Evolutionary conservation across 2,113 vertebrate species (phyloP).

Genomic region (Dasyornis broadbenti): DNA sequence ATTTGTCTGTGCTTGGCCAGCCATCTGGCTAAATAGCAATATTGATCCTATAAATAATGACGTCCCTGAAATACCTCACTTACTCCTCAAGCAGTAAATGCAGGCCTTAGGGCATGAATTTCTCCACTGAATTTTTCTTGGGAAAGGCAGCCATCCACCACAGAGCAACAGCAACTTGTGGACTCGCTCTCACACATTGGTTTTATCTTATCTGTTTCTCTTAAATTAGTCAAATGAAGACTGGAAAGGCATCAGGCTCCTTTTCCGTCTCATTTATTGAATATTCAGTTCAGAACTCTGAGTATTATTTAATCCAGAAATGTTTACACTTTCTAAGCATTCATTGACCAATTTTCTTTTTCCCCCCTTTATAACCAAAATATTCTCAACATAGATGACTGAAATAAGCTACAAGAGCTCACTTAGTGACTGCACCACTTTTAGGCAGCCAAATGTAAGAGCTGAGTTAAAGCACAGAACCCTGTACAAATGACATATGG

Average conservation of each 20-base stretch:
- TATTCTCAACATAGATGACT: neutral
- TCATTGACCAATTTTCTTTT: neutral
- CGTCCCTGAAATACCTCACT: neutral
- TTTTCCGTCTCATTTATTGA: neutral
- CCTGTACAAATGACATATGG: neutral
- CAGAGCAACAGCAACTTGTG: neutral
- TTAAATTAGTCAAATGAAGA: neutral
- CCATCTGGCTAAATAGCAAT: neutral
- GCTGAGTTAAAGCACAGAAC: neutral
- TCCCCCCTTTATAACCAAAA: neutral
- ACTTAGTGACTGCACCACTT: neutral
- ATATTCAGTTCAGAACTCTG: neutral
- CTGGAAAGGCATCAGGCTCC: neutral
- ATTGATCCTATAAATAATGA: slow-evolving; percentile 11
- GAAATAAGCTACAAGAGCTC: neutral
- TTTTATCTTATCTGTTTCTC: neutral
- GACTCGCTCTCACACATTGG: neutral
- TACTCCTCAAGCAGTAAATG: neutral
- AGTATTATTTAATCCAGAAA: neutral
- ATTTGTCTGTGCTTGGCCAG: neutral
- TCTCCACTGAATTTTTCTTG: neutral
- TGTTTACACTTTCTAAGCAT: neutral
- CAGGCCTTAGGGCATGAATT: neutral
- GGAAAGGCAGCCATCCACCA: neutral
- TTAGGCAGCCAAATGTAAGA: fast-evolving